Conservation (phyloP, 2,888 invertebrate species). For the Aleiodes leptofemur region DNA sequence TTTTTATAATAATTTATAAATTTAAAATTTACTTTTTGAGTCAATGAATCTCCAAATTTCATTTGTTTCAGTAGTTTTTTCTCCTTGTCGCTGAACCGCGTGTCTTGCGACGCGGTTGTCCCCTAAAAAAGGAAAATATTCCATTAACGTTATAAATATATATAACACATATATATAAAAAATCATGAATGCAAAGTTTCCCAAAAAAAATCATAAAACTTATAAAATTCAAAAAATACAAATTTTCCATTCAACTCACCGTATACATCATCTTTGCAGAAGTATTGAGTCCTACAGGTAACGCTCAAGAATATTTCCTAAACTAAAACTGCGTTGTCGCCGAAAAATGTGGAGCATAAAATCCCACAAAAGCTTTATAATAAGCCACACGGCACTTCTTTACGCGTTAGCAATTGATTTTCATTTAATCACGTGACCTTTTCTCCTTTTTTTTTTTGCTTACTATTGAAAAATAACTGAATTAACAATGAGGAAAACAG, state of each 20-base stretch:
- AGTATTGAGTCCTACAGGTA: neutral
- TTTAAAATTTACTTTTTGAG: slow-evolving; percentile 84
- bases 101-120: slow-evolving; percentile 98
- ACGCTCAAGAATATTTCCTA: neutral
- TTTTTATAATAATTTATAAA: too few species aligned
- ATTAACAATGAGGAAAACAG: slow-evolving; percentile 5
- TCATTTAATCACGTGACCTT: slow-evolving; percentile 1
- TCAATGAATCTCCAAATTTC: slow-evolving; percentile 97
- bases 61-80: slow-evolving; percentile 99
- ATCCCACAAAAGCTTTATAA: neutral
- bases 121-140: slow-evolving; percentile 81
- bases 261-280: slow-evolving; percentile 76
- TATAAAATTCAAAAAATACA: slow-evolving; percentile 1
- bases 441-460: neutral
- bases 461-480: slow-evolving; percentile 9
- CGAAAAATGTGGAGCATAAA: neutral
- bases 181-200: neutral
- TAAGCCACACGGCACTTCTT: slow-evolving; percentile 4
- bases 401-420: slow-evolving; percentile 7
- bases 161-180: slow-evolving; percentile 1
- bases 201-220: slow-evolving; percentile 26
- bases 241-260: slow-evolving; percentile 67
- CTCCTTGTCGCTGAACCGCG: slow-evolving; percentile 99
- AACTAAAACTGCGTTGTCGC: slow-evolving; percentile 6
- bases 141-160: slow-evolving; percentile 17